Evolutionary conservation across 1,140 invertebrate genomes (phyloP).

Genomic region (Battus philenor): DNA sequence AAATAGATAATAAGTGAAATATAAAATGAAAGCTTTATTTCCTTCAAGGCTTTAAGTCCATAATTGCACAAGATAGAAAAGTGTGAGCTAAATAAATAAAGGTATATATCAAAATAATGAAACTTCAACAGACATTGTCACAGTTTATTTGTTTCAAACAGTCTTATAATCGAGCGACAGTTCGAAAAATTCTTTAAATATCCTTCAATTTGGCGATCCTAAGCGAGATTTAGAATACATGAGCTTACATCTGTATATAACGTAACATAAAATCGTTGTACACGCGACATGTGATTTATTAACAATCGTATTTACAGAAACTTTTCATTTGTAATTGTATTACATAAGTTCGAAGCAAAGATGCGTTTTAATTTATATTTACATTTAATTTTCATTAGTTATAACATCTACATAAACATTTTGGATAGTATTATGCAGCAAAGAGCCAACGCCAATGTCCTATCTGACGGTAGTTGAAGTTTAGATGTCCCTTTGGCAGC

Average conservation of each 20-base stretch:
- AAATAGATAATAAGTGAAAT: too few relatives aligned
- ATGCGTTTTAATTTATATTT: conserved; percentile 21
- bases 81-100: too few relatives aligned
- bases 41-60: too few relatives aligned
- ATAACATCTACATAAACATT: conserved; percentile 46
- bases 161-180: conserved; percentile 68
- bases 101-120: conserved; percentile 26
- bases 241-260: conserved; percentile 28
- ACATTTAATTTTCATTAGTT: conserved; percentile 42
- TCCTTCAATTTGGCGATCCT: conserved; percentile 61
- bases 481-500: conserved; percentile 44
- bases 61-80: too few relatives aligned
- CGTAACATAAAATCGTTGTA: conserved; percentile 18
- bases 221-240: conserved; percentile 60
- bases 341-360: conserved; percentile 42
- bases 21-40: too few relatives aligned
- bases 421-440: conserved; percentile 36
- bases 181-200: conserved; percentile 55
- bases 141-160: conserved; percentile 68
- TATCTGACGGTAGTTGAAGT: conserved; percentile 22
- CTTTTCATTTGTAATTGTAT: conserved; percentile 52
- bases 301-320: conserved; percentile 52
- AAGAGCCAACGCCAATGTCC: conserved; percentile 35
- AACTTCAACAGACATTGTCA: conserved; percentile 30
- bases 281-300: conserved; percentile 28